Base-by-base conservation (phyloP, 2,888 invertebrate species). In the Hirtodrosophila confusa region DNA sequence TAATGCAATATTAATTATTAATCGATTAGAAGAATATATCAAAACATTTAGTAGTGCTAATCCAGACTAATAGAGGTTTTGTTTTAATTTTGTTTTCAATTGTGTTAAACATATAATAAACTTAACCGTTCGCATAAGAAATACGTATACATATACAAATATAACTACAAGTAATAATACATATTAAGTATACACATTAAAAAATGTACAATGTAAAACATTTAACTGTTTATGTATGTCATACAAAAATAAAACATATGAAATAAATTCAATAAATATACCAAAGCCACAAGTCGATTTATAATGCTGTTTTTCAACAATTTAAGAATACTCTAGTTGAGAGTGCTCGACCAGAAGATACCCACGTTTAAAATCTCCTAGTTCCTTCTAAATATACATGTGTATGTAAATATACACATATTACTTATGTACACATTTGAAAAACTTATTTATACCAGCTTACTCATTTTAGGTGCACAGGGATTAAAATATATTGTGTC, bases 161-260 rank as follows among this genome's bases (percentile, higher is more conserved):
- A 74, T 66, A 86, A 75, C 68, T 86, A 73, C 50, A 73, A 64
- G 66, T 83, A 78, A 86, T 67, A 72, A 50, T 75, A 70, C 56
- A 54, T 51, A 70, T 68, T 86, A 83, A 76, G 74, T 74, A 79
- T 50, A 68, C 70, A 79, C 76, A 86, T 83, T 86, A 49, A 75
- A 47, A 67, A 86, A 78, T 84, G 84, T 85, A 84, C 87, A 88
- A 85, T 86, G 80, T 88, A 84, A 85, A 87, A 78, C 82, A 82
- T 82, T 55, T 84, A 86, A 88, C 74, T 75, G 82, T 82, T 83
- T 85, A 85, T 85, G 84, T 71, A 82, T 65, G 69, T 75, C 72
- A 69, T 58, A 68, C 65, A 76, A 73, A 67, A 55, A 54, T 67
- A 73, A 68, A 64, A 47, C 62, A 69, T 67, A 67, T 71, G 58